Evolutionary conservation across 2,797 vertebrate genomes (phyloP), one percentile per base, ranked within the genome.

Genomic region (Gadopsis marmoratus): DNA sequence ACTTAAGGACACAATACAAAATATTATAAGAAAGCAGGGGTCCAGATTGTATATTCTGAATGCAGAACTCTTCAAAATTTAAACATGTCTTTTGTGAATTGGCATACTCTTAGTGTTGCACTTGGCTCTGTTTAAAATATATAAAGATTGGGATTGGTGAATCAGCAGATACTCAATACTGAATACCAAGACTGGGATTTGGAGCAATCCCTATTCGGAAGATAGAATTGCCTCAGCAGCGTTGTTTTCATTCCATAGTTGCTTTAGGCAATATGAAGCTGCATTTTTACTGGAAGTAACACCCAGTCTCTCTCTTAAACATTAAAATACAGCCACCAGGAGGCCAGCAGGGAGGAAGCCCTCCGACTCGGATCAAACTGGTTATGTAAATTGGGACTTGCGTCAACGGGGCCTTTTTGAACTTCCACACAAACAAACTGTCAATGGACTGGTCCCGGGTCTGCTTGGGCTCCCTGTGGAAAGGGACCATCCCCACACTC

Each of bases 321-420:
- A 58, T 86, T 72, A 47, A 81, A 74, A 72, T 59, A 17, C 74
- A 65, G 82, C 70, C 69, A 58, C 56, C 81, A 71, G 74, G 69
- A 84, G 80, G 82, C 84, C 82, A 54, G 64, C 81, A 53, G 51
- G 75, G 77, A 90, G 86, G 83, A 85, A 90, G 92, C 84, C 93
- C 94, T 92, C 94, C 93, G 85, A 88, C 93, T 90, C 92, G 87
- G 94, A 95, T 95, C 93, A 94, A 94, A 95, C 91, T 78, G 50
- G 71, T 92, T 93, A 84, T 92, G 92, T 90, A 93, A 91, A 92
- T 76, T 91, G 85, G 55, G 72, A 91, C 93, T 86, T 94, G 61
- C 88, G 91, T 94, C 93, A 94, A 87, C 90, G 12, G 85, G 79
- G 82, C 76, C 89, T 91, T 94, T 94, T 94, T 93, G 79, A 93